Conservation (phyloP, 2,888 invertebrate species). For the Catocala nupta region DNA sequence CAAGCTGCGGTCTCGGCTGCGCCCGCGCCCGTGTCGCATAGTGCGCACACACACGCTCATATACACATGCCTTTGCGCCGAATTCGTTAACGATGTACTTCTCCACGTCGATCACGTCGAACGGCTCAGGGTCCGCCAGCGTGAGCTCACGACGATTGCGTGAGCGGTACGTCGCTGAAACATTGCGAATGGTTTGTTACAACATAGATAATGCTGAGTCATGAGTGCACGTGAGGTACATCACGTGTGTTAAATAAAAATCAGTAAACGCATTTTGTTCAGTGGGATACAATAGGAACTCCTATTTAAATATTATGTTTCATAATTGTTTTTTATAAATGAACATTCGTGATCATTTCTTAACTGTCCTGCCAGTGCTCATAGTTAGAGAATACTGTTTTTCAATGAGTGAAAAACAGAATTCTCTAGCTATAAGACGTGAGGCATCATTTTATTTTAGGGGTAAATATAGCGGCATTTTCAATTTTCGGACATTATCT, state of each 20-base stretch:
- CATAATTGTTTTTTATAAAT: no score
- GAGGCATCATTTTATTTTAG: no score
- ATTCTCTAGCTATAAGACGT: no score
- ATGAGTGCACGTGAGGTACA: not conserved
- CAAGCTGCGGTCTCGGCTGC: slow-evolving; percentile 82
- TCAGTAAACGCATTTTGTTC: no score
- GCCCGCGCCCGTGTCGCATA: slow-evolving; percentile 88
- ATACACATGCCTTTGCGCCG: slow-evolving; percentile 92
- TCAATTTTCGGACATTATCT: no score
- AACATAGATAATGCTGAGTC: not conserved
- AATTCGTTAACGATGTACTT: slow-evolving; percentile 92
- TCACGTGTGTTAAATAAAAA: slow-evolving; percentile 1
- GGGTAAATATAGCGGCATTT: no score
- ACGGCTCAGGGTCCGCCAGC: slow-evolving; percentile 65
- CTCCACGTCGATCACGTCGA: slow-evolving; percentile 91
- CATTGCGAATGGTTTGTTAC: slow-evolving; percentile 2
- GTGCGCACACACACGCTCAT: slow-evolving; percentile 92
- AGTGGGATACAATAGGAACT: no score
- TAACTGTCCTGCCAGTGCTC: no score
- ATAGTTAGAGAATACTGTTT: no score
- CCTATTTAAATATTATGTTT: no score
- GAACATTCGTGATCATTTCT: no score
- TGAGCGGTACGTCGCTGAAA: slow-evolving; percentile 90
- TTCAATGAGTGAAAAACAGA: no score
- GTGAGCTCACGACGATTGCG: slow-evolving; percentile 88